Evolutionary conservation across 2,888 invertebrate genomes (phyloP).

Genomic region (Uropetala carovei): DNA sequence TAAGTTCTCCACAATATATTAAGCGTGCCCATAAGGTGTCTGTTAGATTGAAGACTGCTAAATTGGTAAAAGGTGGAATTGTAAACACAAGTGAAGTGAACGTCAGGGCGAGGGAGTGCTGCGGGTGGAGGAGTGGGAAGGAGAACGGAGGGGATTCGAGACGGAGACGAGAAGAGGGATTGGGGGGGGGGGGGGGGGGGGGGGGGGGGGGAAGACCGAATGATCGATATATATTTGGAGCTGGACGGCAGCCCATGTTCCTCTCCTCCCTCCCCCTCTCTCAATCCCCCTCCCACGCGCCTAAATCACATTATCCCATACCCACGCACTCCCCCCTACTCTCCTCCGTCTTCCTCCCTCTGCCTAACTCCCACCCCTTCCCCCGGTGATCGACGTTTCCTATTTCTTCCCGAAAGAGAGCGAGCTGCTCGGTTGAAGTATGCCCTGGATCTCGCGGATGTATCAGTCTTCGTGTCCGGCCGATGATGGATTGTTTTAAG

Average conservation of each 20-base stretch:
- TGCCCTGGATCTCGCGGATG: conserved; percentile 5
- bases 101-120: background rate
- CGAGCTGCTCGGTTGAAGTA: background rate
- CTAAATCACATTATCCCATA: conserved; percentile 61
- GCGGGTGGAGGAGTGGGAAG: background rate
- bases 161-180: background rate
- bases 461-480: background rate
- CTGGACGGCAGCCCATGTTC: conserved; percentile 24
- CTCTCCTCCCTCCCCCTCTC: background rate
- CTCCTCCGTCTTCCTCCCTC: background rate
- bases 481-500: conserved; percentile 37
- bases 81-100: background rate
- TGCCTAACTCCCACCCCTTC: background rate
- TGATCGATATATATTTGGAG: conserved; percentile 53
- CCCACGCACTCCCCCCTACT: background rate
- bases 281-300: background rate
- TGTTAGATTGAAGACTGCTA: conserved; percentile 8
- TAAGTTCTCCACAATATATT: too few species aligned
- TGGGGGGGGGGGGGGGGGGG: background rate
- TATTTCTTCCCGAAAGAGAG: conserved; percentile 47
- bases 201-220: background rate
- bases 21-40: background rate
- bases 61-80: conserved; percentile 31
- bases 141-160: background rate
- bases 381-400: conserved; percentile 49